Evolutionary conservation across 2,888 invertebrate genomes (phyloP).

Genomic region (Catocala fraxini): DNA sequence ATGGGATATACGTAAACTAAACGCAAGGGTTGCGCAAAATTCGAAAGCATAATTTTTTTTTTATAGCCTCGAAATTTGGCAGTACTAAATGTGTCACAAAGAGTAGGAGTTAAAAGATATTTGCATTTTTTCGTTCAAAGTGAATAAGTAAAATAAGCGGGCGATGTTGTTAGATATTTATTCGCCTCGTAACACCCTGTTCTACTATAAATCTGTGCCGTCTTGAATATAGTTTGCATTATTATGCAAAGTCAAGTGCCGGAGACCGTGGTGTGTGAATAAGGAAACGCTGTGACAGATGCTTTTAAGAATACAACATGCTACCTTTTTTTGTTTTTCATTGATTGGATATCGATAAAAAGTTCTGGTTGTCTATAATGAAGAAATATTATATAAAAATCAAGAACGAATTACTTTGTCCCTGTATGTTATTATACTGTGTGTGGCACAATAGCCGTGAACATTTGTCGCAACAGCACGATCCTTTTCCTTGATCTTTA

Average conservation of each 20-base stretch:
- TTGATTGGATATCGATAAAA: constrained; percentile 26
- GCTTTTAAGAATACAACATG: constrained; percentile 47
- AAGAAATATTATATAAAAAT: too few relatives aligned
- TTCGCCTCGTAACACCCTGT: constrained; percentile 68
- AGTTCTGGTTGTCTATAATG: background rate
- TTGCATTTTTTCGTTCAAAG: constrained; percentile 35
- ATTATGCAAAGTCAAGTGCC: constrained; percentile 76
- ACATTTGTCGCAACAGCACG: too few relatives aligned
- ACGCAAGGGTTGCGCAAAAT: too few relatives aligned
- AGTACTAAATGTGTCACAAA: constrained; percentile 1
- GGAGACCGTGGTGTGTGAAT: constrained; percentile 63
- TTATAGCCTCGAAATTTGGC: background rate
- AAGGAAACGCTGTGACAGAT: constrained; percentile 50
- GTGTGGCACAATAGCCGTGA: too few relatives aligned
- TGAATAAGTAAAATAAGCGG: constrained; percentile 57
- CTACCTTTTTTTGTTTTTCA: constrained; percentile 24
- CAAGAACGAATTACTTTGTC: background rate
- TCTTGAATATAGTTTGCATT: constrained; percentile 80
- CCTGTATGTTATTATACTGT: too few relatives aligned
- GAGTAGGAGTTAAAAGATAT: constrained; percentile 22
- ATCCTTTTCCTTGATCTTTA: too few relatives aligned
- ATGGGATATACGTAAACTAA: too few relatives aligned
- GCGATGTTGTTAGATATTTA: constrained; percentile 66
- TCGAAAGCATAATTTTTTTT: background rate
- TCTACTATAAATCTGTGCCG: constrained; percentile 70